phyloP scores from a whole-genome alignment of 2,113 vertebrate species.

The Leptocoma aspasia region DNA sequence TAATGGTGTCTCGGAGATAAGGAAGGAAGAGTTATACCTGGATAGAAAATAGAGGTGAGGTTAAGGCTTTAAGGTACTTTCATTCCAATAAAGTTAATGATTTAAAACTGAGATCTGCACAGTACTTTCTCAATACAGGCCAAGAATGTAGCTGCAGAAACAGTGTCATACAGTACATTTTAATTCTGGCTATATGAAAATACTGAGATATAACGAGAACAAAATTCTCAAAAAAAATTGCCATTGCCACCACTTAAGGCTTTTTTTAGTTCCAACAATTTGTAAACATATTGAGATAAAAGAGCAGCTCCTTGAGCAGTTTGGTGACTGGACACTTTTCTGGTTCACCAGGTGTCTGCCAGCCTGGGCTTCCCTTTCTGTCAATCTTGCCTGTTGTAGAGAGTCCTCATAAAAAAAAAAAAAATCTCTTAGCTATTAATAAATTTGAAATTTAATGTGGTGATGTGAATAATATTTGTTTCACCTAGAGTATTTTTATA shows the following conservation, averaged over 20 bases:
- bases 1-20: not conserved
- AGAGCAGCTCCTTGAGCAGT: not conserved
- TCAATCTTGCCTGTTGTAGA: not conserved
- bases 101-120: not conserved
- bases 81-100: not conserved
- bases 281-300: not conserved
- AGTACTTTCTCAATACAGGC: not conserved
- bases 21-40: not conserved
- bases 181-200: not conserved
- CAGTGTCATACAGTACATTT: not conserved
- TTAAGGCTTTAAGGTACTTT: not conserved
- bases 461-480: not conserved
- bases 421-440: not conserved
- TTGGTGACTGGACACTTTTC: not conserved
- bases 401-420: not conserved
- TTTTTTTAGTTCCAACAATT: not conserved
- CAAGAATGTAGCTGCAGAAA: not conserved
- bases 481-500: not conserved
- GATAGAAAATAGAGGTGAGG: not conserved
- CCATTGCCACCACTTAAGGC: not conserved
- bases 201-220: not conserved
- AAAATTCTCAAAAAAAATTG: not conserved
- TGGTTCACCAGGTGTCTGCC: accelerated
- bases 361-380: not conserved
- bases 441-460: not conserved